These are phyloP conservation scores for Leptinotarsa texana DNA, from an alignment of 1,140 invertebrate genomes.

Conservation along the genomic window DNA sequence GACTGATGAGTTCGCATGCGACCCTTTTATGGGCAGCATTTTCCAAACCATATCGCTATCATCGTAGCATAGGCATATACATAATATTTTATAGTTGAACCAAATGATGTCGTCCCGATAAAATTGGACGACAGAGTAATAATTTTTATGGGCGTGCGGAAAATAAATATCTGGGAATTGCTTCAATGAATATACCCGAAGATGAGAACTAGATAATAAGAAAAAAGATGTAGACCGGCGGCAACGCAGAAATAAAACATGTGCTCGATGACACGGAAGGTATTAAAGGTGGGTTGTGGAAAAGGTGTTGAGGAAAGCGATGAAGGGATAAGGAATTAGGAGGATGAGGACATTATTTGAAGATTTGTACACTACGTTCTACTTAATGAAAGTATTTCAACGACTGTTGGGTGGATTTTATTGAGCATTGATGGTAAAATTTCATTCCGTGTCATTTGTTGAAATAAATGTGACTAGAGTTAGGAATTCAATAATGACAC, in stretches of 20 bases:
- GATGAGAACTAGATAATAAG: conserved; percentile 24
- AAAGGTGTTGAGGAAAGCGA: no score
- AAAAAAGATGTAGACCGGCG: conserved; percentile 10
- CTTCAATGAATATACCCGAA: conserved; percentile 16
- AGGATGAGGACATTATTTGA: no score
- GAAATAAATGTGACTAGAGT: no score
- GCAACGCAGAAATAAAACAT: conserved; percentile 22
- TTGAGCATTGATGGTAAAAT: no score
- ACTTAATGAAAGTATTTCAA: no score
- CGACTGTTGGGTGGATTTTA: no score
- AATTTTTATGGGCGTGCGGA: conserved; percentile 25
- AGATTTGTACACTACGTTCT: no score
- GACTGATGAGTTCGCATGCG: not conserved
- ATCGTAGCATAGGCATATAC: conserved; percentile 17
- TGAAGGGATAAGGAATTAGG: no score
- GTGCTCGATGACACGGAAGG: conserved; percentile 22
- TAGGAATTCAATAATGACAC: no score
- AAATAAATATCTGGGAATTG: conserved; percentile 24
- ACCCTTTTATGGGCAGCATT: conserved; percentile 5
- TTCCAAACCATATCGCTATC: conserved; percentile 6
- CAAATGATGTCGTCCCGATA: conserved; percentile 14
- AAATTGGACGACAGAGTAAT: conserved; percentile 19
- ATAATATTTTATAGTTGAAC: conserved; percentile 24
- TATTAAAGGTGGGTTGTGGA: not conserved
- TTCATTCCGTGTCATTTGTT: no score